Evolutionary conservation across 2,888 invertebrate genomes (phyloP).

Genomic region (Parnassius glacialis): DNA sequence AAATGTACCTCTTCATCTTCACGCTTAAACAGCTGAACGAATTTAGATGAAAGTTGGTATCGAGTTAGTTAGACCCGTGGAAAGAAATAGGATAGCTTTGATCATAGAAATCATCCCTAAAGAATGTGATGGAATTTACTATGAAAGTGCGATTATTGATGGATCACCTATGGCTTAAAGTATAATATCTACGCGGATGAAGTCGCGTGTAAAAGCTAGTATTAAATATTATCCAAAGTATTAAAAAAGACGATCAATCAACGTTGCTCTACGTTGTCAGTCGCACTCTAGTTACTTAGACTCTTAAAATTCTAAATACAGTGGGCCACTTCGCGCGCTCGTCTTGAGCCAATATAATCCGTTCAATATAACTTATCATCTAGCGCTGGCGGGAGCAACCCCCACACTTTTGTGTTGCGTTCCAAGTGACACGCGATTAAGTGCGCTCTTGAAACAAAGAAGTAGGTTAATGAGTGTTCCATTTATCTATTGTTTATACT

Average conservation of each 20-base stretch:
- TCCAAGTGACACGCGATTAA: slow-evolving; percentile 9
- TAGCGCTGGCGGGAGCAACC: slow-evolving; percentile 8
- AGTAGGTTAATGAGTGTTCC: slow-evolving; percentile 20
- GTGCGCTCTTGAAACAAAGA: slow-evolving; percentile 10
- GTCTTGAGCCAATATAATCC: slow-evolving; percentile 13
- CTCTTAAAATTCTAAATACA: slow-evolving; percentile 13
- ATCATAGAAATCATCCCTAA: no score
- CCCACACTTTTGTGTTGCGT: slow-evolving; percentile 4
- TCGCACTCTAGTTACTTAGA: slow-evolving; percentile 9
- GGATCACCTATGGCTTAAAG: no score
- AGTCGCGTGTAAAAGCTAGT: no score
- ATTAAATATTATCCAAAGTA: no score
- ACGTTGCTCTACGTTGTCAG: slow-evolving; percentile 1
- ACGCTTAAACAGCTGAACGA: no score
- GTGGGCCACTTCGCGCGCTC: slow-evolving; percentile 11
- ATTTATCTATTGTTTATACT: neutral
- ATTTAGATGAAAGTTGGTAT: no score
- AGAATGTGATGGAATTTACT: no score
- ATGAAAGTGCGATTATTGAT: no score
- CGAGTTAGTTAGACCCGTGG: no score
- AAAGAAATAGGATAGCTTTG: no score
- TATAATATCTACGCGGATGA: no score
- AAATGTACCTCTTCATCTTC: no score
- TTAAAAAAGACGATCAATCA: neutral
- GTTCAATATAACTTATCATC: neutral